phyloP scores from a whole-genome alignment of 1,140 invertebrate species.

The Pseudomyrmex concolor region DNA sequence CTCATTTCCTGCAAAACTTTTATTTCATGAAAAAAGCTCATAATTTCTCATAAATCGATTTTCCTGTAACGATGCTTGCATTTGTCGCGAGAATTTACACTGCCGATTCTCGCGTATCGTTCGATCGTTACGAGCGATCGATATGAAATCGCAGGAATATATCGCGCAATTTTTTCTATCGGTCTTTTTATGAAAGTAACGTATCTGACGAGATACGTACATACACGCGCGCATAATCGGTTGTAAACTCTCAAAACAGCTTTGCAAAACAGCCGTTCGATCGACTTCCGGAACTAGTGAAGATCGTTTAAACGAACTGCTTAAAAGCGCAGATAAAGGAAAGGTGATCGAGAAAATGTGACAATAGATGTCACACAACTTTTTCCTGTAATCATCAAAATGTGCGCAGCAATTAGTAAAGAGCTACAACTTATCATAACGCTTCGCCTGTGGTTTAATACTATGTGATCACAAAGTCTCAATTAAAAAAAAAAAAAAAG shows the following conservation, averaged over 20 bases:
- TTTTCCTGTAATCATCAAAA: not conserved
- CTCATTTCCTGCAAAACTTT: conserved; percentile 1
- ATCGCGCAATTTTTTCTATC: conserved; percentile 26
- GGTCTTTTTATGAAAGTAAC: not conserved
- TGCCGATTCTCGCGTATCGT: conserved; percentile 26
- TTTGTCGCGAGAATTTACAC: conserved; percentile 10
- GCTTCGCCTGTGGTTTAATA: conserved; percentile 21
- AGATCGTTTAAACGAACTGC: conserved; percentile 42
- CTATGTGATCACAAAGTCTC: too few species aligned
- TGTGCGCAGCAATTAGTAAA: not conserved
- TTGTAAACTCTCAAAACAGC: conserved; percentile 47
- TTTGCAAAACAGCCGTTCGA: not conserved
- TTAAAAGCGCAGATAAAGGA: conserved; percentile 34
- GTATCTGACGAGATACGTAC: conserved; percentile 37
- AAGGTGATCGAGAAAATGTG: not conserved
- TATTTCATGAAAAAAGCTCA: conserved; percentile 7
- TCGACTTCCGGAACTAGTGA: conserved; percentile 28
- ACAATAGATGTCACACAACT: not conserved
- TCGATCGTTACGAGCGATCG: conserved; percentile 43
- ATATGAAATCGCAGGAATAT: conserved; percentile 4
- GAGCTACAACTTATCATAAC: conserved; percentile 1
- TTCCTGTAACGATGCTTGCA: not conserved
- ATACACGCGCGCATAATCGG: conserved; percentile 44
- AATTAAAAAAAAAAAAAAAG: conserved; percentile 30
- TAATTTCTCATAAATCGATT: conserved; percentile 22